These are phyloP conservation scores for Corythaeola cristata DNA, from an alignment of 2,113 vertebrate species.

Conservation along the genomic window DNA sequence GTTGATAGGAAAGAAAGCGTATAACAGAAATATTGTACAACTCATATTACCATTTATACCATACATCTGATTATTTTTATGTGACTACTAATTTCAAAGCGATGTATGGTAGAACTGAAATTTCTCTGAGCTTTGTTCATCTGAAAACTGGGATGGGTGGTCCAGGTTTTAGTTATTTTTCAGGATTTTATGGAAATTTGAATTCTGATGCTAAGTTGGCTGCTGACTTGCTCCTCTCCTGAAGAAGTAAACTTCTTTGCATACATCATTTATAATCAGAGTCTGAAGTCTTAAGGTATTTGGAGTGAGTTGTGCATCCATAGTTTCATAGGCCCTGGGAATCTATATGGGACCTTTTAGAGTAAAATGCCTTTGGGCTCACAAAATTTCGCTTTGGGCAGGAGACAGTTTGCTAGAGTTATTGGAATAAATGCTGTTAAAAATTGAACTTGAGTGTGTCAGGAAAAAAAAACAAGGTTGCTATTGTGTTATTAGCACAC, in stretches of 20 bases:
- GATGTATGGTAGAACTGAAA: background rate
- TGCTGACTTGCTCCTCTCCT: background rate
- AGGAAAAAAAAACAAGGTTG: background rate
- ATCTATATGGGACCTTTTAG: background rate
- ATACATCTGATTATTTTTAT: background rate
- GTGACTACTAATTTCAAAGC: background rate
- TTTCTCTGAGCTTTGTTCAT: background rate
- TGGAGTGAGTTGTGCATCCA: background rate
- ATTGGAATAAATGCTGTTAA: background rate
- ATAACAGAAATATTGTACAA: background rate
- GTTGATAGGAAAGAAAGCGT: background rate
- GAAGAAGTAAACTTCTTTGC: background rate
- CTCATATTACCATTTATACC: background rate
- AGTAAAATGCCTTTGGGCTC: background rate
- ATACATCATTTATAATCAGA: background rate
- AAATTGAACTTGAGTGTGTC: background rate
- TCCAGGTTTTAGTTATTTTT: background rate
- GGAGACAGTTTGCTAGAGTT: background rate
- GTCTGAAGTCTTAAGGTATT: background rate
- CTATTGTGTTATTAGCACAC: background rate
- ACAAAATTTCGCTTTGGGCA: background rate
- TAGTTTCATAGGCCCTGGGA: background rate
- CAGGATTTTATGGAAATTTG: background rate
- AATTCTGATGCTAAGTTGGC: background rate
- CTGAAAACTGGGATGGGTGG: background rate